phyloP scores from a whole-genome alignment of 2,113 vertebrate species.

The Regulus satrapa region DNA sequence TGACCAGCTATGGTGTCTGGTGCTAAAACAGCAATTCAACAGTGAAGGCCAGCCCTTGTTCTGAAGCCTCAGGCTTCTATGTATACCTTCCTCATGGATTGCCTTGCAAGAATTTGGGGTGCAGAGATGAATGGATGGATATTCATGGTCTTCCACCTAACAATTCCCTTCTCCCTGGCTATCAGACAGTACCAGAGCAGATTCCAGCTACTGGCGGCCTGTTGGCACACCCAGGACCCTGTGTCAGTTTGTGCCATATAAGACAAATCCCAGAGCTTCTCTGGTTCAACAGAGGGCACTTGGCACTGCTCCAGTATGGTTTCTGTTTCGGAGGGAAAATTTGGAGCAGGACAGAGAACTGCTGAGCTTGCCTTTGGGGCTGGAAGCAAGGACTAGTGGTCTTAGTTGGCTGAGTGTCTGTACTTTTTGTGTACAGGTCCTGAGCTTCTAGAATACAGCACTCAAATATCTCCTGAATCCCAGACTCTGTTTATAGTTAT shows the following conservation, averaged over 20 bases:
- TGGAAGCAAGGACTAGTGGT: not conserved
- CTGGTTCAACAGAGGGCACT: not conserved
- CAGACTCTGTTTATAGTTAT: not conserved
- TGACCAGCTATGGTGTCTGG: rapidly evolving
- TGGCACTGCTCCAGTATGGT: not conserved
- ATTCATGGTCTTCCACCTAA: not conserved
- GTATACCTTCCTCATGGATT: not conserved
- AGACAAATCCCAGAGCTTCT: not conserved
- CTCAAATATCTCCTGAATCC: not conserved
- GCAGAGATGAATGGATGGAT: not conserved
- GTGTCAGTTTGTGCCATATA: not conserved
- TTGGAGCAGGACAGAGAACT: not conserved
- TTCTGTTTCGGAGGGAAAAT: not conserved
- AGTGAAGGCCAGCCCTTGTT: not conserved
- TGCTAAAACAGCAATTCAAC: not conserved
- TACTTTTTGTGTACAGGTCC: not conserved
- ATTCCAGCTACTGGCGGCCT: not conserved
- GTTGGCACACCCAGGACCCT: not conserved
- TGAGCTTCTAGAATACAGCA: not conserved
- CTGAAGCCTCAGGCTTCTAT: not conserved
- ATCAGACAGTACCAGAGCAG: not conserved
- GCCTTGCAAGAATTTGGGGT: not conserved
- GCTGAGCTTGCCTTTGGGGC: not conserved
- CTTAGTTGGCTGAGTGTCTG: not conserved
- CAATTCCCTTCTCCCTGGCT: not conserved